Evolutionary conservation across 2,888 invertebrate genomes (phyloP), one percentile per base, ranked within the genome.

Genomic region (Agriopis aurantiaria): DNA sequence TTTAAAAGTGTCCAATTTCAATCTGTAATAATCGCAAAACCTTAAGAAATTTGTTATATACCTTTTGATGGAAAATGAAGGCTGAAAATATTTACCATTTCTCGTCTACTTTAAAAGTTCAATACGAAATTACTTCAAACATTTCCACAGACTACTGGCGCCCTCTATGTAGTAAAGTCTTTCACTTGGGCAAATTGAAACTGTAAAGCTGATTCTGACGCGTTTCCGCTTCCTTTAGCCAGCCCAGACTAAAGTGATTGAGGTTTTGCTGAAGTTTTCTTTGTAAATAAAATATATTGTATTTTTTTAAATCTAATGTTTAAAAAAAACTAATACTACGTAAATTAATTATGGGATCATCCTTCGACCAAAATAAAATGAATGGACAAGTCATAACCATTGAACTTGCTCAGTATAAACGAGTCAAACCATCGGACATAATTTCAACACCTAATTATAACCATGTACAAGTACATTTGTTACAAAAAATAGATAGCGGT

Each of bases 121-220:
- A 41, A 60, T 60, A 41, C 14, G 23, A 43, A 52, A 52, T 17
- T 43, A 52, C 43, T 61, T 6, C n/a, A 43, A 43, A 46, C 62
- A 55, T 41, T 62, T 58, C 33, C 41, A 10, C 41, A 58, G 58
- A 68, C 58, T 58, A 52, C 46, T 48, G 68, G 62, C 62, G 67
- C 49, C 67, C 65, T 40, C 68, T 60, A 48, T 68, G 61, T 59
- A 10, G 63, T 68, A 74, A 80, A 82, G 77, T 82, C 80, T 81
- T 83, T 82, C 79, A 81, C 80, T 85, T 73, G 80, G 72, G 67
- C 74, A 81, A 85, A 86, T 84, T 83, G 81, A 82, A 83, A 82
- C 76, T 81, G 79, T 76, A 78, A 79, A 82, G 75, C 80, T 79
- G 79, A 57, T 81, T 82, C 76, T 67, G 75, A 78, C 73, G 75